Evolutionary conservation across 2,888 invertebrate genomes (phyloP).

Genomic region (Cryptocephalus primarius): DNA sequence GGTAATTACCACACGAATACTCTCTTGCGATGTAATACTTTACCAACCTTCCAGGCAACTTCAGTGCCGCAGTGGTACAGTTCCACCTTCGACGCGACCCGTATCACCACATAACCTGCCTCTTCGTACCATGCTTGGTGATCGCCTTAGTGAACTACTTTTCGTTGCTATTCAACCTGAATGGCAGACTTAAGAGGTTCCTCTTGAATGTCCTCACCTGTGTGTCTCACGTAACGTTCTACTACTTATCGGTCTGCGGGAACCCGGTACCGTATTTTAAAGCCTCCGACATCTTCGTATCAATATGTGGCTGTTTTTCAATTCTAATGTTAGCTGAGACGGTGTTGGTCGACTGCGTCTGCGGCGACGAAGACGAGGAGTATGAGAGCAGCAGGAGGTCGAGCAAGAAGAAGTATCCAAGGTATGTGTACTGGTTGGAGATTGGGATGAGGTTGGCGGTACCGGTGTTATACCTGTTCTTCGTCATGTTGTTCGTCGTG

Average conservation of each 20-base stretch:
- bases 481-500: slow-evolving; percentile 4
- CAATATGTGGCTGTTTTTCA: slow-evolving; percentile 14
- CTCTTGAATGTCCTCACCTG: slow-evolving; percentile 10
- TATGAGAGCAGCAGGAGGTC: slow-evolving; percentile 6
- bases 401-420: slow-evolving; percentile 5
- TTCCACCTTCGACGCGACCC: slow-evolving; percentile 16
- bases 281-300: slow-evolving; percentile 18
- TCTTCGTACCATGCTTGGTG: slow-evolving; percentile 16
- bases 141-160: slow-evolving; percentile 18
- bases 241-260: slow-evolving; percentile 10
- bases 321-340: slow-evolving; percentile 17
- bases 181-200: slow-evolving; percentile 10
- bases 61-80: slow-evolving; percentile 17
- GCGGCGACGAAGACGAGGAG: slow-evolving; percentile 6
- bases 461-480: slow-evolving; percentile 16
- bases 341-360: slow-evolving; percentile 10
- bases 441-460: slow-evolving; percentile 10
- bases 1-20: slow-evolving; percentile 4
- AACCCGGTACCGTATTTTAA: slow-evolving; percentile 15
- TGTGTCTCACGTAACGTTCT: slow-evolving; percentile 9
- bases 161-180: slow-evolving; percentile 16
- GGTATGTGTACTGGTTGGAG: slow-evolving; percentile 7
- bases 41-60: slow-evolving; percentile 17
- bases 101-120: slow-evolving; percentile 16
- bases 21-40: no score